Evolutionary conservation across 2,797 vertebrate genomes (phyloP).

Genomic region (Sebastes taczanowskii): DNA sequence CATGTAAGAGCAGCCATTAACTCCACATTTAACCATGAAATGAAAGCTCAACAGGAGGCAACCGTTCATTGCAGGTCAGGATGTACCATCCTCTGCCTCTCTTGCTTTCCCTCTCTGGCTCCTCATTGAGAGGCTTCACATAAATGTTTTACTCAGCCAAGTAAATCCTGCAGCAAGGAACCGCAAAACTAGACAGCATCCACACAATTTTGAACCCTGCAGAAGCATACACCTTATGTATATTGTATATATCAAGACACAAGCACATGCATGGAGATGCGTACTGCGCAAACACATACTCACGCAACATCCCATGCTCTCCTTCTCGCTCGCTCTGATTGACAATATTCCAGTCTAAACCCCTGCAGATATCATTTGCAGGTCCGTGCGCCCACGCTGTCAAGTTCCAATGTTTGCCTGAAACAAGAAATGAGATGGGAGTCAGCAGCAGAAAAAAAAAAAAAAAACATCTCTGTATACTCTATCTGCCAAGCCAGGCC

Average conservation of each 20-base stretch:
- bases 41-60: slow-evolving; percentile 60
- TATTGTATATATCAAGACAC: background rate
- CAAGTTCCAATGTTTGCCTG: slow-evolving; percentile 51
- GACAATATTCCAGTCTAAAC: slow-evolving; percentile 48
- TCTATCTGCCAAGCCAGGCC: slow-evolving; percentile 26
- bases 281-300: background rate
- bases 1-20: slow-evolving; percentile 52
- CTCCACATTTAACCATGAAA: slow-evolving; percentile 69
- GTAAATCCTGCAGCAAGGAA: slow-evolving; percentile 9
- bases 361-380: slow-evolving; percentile 57
- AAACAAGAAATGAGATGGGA: slow-evolving; percentile 50
- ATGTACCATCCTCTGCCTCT: background rate
- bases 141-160: slow-evolving; percentile 37
- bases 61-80: slow-evolving; percentile 28
- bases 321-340: slow-evolving; percentile 28
- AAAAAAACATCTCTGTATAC: slow-evolving; percentile 16
- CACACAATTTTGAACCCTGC: background rate
- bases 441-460: slow-evolving; percentile 28
- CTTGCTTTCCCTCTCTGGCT: slow-evolving; percentile 1
- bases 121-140: slow-evolving; percentile 27
- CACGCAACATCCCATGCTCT: background rate
- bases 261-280: background rate
- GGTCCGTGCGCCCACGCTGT: slow-evolving; percentile 27
- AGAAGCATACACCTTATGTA: background rate
- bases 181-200: background rate